Conservation (phyloP, 2,113 vertebrate genomes). For the Anser brachyrhynchus region DNA sequence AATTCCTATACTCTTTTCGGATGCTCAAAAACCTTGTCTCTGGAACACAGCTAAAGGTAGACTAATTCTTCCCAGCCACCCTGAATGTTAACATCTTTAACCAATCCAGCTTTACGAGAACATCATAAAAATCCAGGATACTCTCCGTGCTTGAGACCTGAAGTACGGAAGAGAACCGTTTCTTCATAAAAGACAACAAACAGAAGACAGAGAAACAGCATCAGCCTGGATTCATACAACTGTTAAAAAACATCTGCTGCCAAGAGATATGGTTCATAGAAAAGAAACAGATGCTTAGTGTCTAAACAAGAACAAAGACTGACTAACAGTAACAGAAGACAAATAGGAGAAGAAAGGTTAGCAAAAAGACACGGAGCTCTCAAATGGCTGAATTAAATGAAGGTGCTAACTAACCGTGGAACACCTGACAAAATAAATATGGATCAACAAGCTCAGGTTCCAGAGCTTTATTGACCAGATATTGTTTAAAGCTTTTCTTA, state of each 20-base stretch:
- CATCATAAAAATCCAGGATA: not conserved
- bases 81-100: not conserved
- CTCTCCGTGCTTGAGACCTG: rapidly evolving
- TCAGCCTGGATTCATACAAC: not conserved
- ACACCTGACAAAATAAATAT: not conserved
- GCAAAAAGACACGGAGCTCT: not conserved
- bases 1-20: not conserved
- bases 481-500: not conserved
- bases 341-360: not conserved
- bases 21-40: not conserved
- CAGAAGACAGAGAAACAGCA: not conserved
- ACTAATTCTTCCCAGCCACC: not conserved
- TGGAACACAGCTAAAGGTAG: not conserved
- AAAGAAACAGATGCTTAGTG: not conserved
- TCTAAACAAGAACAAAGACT: not conserved
- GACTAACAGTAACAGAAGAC: not conserved
- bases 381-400: not conserved
- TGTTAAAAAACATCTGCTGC: constrained; percentile 12
- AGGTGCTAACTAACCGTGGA: not conserved
- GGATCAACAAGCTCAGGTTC: not conserved
- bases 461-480: rapidly evolving
- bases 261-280: not conserved
- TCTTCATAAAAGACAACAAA: not conserved
- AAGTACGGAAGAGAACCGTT: not conserved
- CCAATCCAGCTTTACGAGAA: not conserved